Percentiles rank a stretch among this genome's conserved stretches.
These are phyloP conservation scores for Napeogenes inachia DNA, from an alignment of 2,888 invertebrate genomes.

Conservation along the genomic window DNA sequence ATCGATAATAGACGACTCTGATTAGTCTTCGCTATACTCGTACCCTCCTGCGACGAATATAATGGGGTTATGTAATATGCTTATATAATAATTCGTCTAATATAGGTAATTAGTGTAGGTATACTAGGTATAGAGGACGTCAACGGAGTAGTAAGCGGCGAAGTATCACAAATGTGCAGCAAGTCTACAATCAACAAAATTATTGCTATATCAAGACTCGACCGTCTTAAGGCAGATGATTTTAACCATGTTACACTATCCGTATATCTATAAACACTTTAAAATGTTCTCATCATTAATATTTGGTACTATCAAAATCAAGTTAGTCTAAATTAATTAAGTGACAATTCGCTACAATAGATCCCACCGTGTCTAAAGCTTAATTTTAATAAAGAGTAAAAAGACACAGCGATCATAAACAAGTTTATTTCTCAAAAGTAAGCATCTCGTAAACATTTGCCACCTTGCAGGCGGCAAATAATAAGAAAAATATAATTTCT, in stretches of 20 bases:
- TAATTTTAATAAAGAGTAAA: conserved; percentile 45
- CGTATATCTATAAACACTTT: conserved; percentile 37
- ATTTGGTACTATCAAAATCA: conserved; percentile 41
- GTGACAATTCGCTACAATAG: conserved; percentile 13
- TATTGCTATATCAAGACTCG: conserved; percentile 72
- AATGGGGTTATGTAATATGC: conserved; percentile 62
- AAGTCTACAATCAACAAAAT: conserved; percentile 56
- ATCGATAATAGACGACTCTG: too few species aligned
- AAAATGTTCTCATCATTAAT: conserved; percentile 39
- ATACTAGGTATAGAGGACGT: conserved; percentile 71
- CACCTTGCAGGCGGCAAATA: conserved; percentile 63
- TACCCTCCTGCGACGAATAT: conserved; percentile 24
- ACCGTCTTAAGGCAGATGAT: conserved; percentile 65
- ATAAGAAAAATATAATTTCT: conserved; percentile 70
- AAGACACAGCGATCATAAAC: conserved; percentile 54
- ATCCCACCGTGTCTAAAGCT: conserved; percentile 46
- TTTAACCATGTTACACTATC: conserved; percentile 52
- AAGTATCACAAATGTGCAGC: conserved; percentile 73
- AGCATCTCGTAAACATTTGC: conserved; percentile 51
- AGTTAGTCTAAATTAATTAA: conserved; percentile 41
- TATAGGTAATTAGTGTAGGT: conserved; percentile 66
- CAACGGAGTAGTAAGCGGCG: conserved; percentile 68
- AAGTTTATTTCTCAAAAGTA: conserved; percentile 68
- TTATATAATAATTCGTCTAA: conserved; percentile 68
- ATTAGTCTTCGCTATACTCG: not conserved